Evolutionary conservation across 2,113 vertebrate species (phyloP).

Genomic region (Pygoscelis adeliae): DNA sequence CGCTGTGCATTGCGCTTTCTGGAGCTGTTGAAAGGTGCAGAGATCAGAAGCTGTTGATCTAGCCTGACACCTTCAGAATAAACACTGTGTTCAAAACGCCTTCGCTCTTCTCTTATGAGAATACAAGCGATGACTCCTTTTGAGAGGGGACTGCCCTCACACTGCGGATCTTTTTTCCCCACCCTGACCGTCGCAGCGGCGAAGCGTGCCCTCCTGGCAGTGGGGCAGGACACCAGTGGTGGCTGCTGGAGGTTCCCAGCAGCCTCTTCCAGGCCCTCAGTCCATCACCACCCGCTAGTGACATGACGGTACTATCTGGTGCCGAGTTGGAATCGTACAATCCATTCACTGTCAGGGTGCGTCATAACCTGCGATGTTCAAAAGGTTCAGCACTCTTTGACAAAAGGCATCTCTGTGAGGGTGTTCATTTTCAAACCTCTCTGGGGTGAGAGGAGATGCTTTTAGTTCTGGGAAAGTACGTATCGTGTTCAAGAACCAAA

Average conservation of each 20-base stretch:
- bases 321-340: background rate
- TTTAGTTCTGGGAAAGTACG: background rate
- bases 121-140: background rate
- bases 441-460: background rate
- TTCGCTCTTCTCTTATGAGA: background rate
- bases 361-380: background rate
- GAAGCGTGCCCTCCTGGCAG: background rate
- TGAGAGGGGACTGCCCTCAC: background rate
- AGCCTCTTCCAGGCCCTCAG: background rate
- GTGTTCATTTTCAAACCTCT: conserved; percentile 20
- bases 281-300: background rate
- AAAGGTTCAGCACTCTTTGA: conserved; percentile 1
- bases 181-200: background rate
- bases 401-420: background rate
- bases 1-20: background rate
- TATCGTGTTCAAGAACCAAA: conserved; percentile 6
- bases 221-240: background rate
- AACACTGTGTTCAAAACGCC: background rate
- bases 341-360: background rate
- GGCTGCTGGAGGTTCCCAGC: background rate
- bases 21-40: background rate
- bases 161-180: fast-evolving
- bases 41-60: background rate
- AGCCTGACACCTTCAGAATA: background rate
- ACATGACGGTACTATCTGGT: background rate